Evolutionary conservation across 1,140 invertebrate genomes (phyloP), one percentile per base, ranked within the genome.

Genomic region (Drosophila mauritiana): DNA sequence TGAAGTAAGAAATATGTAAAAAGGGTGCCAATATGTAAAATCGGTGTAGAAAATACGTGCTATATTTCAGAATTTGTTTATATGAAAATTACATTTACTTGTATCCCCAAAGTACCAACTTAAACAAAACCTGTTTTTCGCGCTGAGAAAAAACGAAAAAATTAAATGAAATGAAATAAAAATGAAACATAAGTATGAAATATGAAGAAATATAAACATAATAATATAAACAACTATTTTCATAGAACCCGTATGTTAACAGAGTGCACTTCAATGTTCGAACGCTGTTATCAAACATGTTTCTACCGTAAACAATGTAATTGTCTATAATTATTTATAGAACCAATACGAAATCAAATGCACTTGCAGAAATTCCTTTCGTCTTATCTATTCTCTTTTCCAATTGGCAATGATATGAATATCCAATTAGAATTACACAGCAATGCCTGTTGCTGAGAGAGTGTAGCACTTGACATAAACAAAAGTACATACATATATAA

Each of bases 321-420:
- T 59, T 63, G 40, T 65, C 63, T 62, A 27, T 20, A 65, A 49
- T 48, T 40, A 63, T 64, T 65, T 49, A 40, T 65, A 65, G 63
- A 65, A 65, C 13, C 13, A 13, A 43, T 11, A 31, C 15, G 13
- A 45, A 57, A 42, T 43, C 10, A 25, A 4, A 64, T 63, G 43
- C 43, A 65, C 36, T 22, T 49, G 36, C 25, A 64, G 45, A 63
- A 62, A 42, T 34, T 39, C 0, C 1, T 42, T 15, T 7, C 11
- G 11, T 11, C 4, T 27, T 6, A 1, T 6, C 1, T 31, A 31
- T 0, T 8, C 7, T 31, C 7, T 10, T 1, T 1, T 17, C 61
- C 39, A 62, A 62, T 58, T 42, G 5, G 59, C 12, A 3, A 27
- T 8, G 20, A 20, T 3, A 39, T 0, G 15, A 43, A 43, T 20